Base-by-base conservation (phyloP, 2,113 vertebrate species). In the Psephotus haematonotus region DNA sequence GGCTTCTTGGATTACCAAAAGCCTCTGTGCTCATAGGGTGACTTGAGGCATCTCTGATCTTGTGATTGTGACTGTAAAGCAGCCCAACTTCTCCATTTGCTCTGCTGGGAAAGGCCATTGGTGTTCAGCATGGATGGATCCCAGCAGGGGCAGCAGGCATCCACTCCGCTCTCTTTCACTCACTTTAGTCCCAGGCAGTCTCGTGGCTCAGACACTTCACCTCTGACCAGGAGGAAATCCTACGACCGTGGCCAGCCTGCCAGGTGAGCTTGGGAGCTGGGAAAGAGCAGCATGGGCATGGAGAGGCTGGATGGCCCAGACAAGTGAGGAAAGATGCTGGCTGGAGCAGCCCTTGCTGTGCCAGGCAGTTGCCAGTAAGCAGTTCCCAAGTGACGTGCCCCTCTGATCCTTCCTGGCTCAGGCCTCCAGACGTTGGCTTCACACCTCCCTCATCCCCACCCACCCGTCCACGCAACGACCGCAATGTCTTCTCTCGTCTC, bases 401-500 rank as follows among this genome's bases (percentile, higher is more conserved):
- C 69, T 98, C 65, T 94, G 37, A 50, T 89, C 69, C 95, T 65
- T 47, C 18, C 77, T 43, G 90, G 62, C 49, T 93, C 98, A 99
- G 99, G 98, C 98, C 99, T 87, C 89, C 98, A n/a, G 99, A 99
- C 8, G 96, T 98, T 31, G 98, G 98, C 88, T 99, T 98, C 95
- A 99, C 99, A 0, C 99, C 99, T 11, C 99, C 99, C 10, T 99
- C 99, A 1, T 99, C 99, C 49, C 99, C 99, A 39, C 99, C 99
- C 29, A 98, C 99, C 47, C 98, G 99, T 33, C 98, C 98, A 29
- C 99, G 99, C 75, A 99, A 99, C 0, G 99, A 99, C 95, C 99
- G 99, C 72, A 99, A 99, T 0, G 99, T 99, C 93, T 99, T 99
- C 97, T 99, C 99, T 39, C 98, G 99, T 33, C 98, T 99, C 65